Percentiles rank a stretch among this genome's conserved stretches.
These are phyloP conservation scores for Rhaphigaster nebulosa DNA, from an alignment of 2,888 invertebrate species.

Conservation along the genomic window DNA sequence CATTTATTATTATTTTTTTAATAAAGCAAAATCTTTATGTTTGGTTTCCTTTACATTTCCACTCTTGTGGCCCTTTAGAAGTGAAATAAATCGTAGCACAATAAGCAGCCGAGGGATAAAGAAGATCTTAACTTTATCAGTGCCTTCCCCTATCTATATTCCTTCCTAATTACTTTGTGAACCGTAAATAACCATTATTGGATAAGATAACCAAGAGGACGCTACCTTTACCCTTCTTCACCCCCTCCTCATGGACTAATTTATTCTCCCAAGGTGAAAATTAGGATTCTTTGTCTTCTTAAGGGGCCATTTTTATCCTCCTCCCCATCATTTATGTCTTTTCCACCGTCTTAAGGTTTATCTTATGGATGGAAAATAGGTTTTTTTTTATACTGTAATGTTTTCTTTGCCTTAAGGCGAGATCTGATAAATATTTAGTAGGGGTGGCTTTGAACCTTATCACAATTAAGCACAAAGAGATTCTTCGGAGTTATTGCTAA, in stretches of 20 bases:
- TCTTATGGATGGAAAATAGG: not conserved
- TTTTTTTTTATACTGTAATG: not conserved
- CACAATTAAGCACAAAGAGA: not conserved
- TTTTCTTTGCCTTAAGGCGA: not conserved
- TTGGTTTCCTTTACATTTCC: not conserved
- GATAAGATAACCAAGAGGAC: constrained; percentile 43
- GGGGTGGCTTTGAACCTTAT: not conserved
- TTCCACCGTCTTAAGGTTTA: not conserved
- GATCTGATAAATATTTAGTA: constrained; percentile 16
- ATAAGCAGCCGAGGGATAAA: not conserved
- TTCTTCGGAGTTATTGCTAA: not conserved
- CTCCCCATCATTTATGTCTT: constrained; percentile 31
- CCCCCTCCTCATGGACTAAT: not conserved
- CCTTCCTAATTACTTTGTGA: constrained; percentile 39
- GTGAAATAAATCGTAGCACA: not conserved
- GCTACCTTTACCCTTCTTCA: constrained; percentile 18
- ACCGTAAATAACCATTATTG: constrained; percentile 52
- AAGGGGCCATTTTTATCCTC: constrained; percentile 22
- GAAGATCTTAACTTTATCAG: not conserved
- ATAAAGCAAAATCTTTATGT: not conserved
- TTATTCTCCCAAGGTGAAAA: constrained; percentile 48
- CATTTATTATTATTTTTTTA: no score
- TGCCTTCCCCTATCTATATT: not conserved
- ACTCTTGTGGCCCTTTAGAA: not conserved
- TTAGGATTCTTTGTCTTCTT: constrained; percentile 51